Evolutionary conservation across 2,888 invertebrate genomes (phyloP), one percentile per base, ranked within the genome.

Genomic region (Drosophila anceps): DNA sequence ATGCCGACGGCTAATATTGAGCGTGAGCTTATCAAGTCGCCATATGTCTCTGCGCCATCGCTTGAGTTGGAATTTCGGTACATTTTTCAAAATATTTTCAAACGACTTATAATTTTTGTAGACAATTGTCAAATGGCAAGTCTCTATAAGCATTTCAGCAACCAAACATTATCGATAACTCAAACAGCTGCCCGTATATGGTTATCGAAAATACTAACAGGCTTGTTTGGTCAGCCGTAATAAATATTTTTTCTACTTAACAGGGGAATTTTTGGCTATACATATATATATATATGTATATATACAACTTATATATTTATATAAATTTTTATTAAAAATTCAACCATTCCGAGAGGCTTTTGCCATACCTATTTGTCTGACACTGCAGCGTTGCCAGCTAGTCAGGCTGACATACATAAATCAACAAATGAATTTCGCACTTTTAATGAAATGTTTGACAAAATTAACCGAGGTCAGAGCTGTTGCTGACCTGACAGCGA

Each of bases 381-480:
- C 41, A 41, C 20, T 4, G 10, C 4, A 12, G 41, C 41, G 41
- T 41, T 41, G 41, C 41, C 41, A 41, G 24, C 46, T 27, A 9
- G 27, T 27, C 27, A 27, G 1, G 7, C 29, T 9, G 15, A 48
- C 29, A 10, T 6, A n/a, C 48, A 9, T 29, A n/a, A 48, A n/a
- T 48, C n/a, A n/a, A n/a, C 20, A 24, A 13, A 18, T 41, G 8
- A 18, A 29, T 29, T 48, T 29, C 29, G 48, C 50, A 50, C 29
- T 50, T 50, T 50, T 50, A 54, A 54, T 54, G 37, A 27, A 24
- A 48, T 48, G 29, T 29, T 12, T 31, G n/a, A 50, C 29, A 31
- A 18, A 50, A 50, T 50, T 50, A 55, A 39, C 18, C 39, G 39
- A 39, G 54, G 13, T 13, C n/a, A 39, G 29, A 39, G 15, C 33